phyloP scores from a whole-genome alignment of 2,888 invertebrate genomes.

The Gasteruption jaculator region DNA sequence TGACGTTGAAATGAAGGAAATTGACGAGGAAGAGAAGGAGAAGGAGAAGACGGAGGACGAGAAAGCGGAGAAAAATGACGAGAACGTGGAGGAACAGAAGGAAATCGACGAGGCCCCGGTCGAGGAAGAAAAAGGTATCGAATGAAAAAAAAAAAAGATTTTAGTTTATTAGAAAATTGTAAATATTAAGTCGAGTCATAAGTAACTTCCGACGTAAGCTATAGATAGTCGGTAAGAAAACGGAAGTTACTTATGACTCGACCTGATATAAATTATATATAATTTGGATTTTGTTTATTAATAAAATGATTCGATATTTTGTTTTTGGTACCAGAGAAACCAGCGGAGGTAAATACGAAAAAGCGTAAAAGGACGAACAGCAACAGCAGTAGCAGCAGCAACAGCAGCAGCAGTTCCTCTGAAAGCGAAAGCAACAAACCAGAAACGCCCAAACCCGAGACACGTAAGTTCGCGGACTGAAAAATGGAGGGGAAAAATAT shows the following conservation, averaged over 20 bases:
- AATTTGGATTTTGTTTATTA: conserved; percentile 8
- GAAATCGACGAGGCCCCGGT: conserved; percentile 42
- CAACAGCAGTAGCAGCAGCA: conserved; percentile 54
- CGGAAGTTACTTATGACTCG: too few species aligned
- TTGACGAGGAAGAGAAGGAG: conserved; percentile 40
- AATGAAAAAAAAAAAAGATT: conserved; percentile 39
- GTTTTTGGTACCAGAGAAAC: conserved; percentile 40
- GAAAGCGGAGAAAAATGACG: conserved; percentile 49
- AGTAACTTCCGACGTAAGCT: background rate
- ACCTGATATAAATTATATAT: too few species aligned
- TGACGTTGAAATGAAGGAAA: conserved; percentile 51
- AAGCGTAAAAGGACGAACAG: conserved; percentile 56
- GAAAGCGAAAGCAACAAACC: conserved; percentile 54
- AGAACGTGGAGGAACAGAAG: conserved; percentile 37
- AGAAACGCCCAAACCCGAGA: conserved; percentile 40
- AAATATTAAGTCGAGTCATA: conserved; percentile 19
- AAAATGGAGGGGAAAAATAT: conserved; percentile 23
- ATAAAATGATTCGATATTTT: conserved; percentile 8
- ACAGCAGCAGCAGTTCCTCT: conserved; percentile 46
- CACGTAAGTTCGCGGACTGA: conserved; percentile 27
- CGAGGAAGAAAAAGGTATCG: conserved; percentile 45
- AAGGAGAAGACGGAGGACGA: conserved; percentile 39
- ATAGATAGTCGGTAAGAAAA: too few species aligned
- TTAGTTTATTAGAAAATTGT: too few species aligned
- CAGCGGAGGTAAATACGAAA: conserved; percentile 51